Conservation (phyloP, 2,113 vertebrate species). For the Scopus umbretta region DNA sequence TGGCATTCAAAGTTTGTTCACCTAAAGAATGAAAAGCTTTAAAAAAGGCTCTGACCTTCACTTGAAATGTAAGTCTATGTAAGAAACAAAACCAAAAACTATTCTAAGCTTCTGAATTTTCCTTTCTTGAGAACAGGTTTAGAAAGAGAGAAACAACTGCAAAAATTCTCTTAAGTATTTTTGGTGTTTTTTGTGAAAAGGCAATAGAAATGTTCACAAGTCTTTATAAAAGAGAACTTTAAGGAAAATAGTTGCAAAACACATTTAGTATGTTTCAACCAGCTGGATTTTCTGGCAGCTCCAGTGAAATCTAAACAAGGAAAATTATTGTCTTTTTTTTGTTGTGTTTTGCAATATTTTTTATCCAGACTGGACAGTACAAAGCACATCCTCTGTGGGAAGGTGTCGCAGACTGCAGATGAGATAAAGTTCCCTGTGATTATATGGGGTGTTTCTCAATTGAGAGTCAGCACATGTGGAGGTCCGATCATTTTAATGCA, state of each 20-base stretch:
- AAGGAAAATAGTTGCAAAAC: constrained; percentile 30
- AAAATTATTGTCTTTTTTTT: constrained; percentile 6
- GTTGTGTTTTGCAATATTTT: constrained; percentile 28
- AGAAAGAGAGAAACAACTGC: neutral
- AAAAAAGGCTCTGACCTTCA: neutral
- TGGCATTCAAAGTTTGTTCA: neutral
- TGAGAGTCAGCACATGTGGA: constrained; percentile 23
- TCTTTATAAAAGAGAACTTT: constrained; percentile 10
- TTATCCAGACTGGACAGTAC: neutral
- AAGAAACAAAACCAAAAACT: neutral
- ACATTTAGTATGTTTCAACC: neutral
- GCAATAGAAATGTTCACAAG: neutral
- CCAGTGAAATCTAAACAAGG: constrained; percentile 46
- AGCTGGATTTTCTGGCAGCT: constrained; percentile 62
- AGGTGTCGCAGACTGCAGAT: constrained; percentile 36
- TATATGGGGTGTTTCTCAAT: constrained; percentile 29
- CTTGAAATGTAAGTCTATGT: rapidly evolving
- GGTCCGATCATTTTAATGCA: neutral
- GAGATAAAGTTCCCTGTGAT: constrained; percentile 38
- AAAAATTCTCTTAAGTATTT: neutral
- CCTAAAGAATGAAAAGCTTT: neutral
- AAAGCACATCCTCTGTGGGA: constrained; percentile 45
- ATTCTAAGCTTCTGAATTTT: neutral
- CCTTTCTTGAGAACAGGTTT: neutral
- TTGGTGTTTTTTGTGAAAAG: neutral